A percentile compares a stretch with the other conserved stretches of the same genome.
These are phyloP conservation scores for Clarias macrocephalus DNA, from an alignment of 2,113 vertebrate species.

Conservation along the genomic window DNA sequence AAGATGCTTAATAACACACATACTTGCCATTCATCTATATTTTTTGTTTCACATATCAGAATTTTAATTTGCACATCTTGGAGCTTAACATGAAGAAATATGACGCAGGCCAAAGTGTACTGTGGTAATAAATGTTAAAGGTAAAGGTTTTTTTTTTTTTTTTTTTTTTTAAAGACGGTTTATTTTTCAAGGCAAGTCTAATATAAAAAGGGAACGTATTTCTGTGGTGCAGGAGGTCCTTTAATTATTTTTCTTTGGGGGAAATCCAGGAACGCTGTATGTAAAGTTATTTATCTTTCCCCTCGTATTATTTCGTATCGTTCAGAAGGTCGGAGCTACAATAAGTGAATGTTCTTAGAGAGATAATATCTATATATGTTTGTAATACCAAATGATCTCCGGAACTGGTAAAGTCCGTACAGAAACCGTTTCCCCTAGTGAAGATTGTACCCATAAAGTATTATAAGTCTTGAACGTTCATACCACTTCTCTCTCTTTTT, in stretches of 20 bases:
- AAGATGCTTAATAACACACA: not conserved
- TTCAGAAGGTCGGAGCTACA: not conserved
- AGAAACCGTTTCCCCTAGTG: not conserved
- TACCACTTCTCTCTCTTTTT: not conserved
- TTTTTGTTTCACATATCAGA: not conserved
- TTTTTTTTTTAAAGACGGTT: no score
- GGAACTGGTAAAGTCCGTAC: not conserved
- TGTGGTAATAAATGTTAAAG: not conserved
- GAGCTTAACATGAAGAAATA: not conserved
- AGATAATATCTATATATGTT: not conserved
- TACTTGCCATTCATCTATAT: not conserved
- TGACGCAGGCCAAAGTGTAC: not conserved
- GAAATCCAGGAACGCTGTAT: not conserved
- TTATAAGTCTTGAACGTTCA: slow-evolving; percentile 10
- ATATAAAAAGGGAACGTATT: not conserved
- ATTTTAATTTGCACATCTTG: slow-evolving; percentile 15
- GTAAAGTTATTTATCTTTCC: not conserved
- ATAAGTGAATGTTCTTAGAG: not conserved
- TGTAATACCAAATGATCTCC: not conserved
- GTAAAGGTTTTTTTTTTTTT: not conserved
- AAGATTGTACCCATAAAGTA: not conserved
- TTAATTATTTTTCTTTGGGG: not conserved
- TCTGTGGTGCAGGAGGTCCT: not conserved
- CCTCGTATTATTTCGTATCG: not conserved
- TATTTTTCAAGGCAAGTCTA: slow-evolving; percentile 1